Percentiles rank a stretch among this genome's conserved stretches.
Evolutionary conservation across 2,113 vertebrate species (phyloP).

Genomic region (Aptenodytes patagonicus): DNA sequence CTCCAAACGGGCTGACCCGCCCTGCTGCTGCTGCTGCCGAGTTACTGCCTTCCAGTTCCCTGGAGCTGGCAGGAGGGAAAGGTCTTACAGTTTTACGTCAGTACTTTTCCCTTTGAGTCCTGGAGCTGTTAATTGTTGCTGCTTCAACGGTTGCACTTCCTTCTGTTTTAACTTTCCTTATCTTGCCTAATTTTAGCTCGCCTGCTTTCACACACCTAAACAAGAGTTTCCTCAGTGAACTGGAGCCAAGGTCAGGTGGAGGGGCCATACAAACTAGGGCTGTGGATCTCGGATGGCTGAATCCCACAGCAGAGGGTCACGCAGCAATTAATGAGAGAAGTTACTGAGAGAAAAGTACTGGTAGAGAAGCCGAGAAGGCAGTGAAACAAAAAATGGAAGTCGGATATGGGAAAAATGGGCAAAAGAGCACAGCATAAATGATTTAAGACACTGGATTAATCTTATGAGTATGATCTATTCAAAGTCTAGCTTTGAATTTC

Average conservation of each 20-base stretch:
- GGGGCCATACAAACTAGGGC: neutral
- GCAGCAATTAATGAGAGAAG: neutral
- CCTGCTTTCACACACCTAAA: conserved; percentile 36
- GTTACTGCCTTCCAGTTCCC: neutral
- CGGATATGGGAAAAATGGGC: neutral
- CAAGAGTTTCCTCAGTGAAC: conserved; percentile 10
- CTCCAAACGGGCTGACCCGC: neutral
- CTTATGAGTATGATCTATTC: neutral
- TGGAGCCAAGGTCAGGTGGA: neutral
- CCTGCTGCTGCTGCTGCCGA: neutral
- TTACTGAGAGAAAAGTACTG: neutral
- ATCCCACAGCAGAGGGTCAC: neutral
- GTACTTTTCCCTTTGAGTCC: neutral
- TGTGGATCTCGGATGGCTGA: neutral
- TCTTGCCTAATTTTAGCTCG: neutral
- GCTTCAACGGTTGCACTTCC: neutral
- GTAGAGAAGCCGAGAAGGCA: neutral
- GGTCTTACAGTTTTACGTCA: neutral
- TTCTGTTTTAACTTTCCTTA: conserved; percentile 41
- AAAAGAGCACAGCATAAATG: neutral
- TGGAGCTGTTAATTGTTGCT: neutral
- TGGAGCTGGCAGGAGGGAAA: neutral
- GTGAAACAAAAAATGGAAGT: neutral
- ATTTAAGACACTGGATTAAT: neutral
- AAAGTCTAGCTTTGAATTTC: neutral